These are phyloP conservation scores for Artemia franciscana DNA, from an alignment of 1,140 invertebrate genomes.

Conservation along the genomic window DNA sequence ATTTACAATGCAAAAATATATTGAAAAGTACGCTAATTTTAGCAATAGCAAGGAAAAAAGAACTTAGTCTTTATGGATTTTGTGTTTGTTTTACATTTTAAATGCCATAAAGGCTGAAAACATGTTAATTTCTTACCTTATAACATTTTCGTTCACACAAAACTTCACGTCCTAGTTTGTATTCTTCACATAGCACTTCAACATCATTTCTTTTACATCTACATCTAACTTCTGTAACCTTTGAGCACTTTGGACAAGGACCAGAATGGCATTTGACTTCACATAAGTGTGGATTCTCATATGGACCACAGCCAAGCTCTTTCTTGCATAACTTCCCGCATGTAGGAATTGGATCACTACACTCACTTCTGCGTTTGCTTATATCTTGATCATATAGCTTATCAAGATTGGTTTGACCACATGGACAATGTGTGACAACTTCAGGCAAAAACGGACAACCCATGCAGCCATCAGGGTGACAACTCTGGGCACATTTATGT, in stretches of 20 bases:
- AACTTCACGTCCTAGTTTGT: slow-evolving; percentile 40
- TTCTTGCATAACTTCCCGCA: slow-evolving; percentile 60
- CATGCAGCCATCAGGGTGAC: slow-evolving; percentile 39
- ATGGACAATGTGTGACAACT: slow-evolving; percentile 49
- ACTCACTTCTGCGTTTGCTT: slow-evolving; percentile 26
- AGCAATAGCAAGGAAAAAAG: too few relatives aligned
- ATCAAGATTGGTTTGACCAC: slow-evolving; percentile 38
- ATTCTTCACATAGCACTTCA: slow-evolving; percentile 48
- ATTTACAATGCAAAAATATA: too few relatives aligned
- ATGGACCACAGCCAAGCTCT: slow-evolving; percentile 50
- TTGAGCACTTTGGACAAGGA: slow-evolving; percentile 53
- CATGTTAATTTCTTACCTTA: slow-evolving; percentile 38
- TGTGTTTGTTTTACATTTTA: too few relatives aligned
- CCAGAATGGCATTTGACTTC: slow-evolving; percentile 48
- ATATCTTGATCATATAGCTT: slow-evolving; percentile 16
- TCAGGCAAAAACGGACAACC: slow-evolving; percentile 35
- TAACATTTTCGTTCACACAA: slow-evolving; percentile 67
- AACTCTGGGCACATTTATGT: slow-evolving; percentile 44
- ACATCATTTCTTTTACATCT: slow-evolving; percentile 71
- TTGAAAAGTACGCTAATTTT: too few relatives aligned
- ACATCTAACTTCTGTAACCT: slow-evolving; percentile 51
- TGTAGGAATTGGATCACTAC: slow-evolving; percentile 59
- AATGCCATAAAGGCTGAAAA: slow-evolving; percentile 1
- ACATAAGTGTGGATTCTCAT: slow-evolving; percentile 44
- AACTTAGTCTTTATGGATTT: too few relatives aligned